Evolutionary conservation across 2,888 invertebrate species (phyloP), one percentile per base, ranked within the genome.

Genomic region (Camponotus fellah): DNA sequence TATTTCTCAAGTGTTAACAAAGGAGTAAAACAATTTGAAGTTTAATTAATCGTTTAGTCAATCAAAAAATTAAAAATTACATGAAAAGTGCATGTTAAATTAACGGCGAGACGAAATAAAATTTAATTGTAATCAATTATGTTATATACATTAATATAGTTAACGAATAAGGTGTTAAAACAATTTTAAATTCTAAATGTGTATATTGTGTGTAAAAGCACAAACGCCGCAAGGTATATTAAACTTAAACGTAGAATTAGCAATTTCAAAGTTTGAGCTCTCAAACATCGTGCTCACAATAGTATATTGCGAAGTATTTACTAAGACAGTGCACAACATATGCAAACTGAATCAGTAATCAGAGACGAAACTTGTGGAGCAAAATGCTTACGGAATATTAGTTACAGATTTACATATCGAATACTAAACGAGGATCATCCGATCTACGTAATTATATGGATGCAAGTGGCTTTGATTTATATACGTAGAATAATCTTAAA

Each of bases 301-400:
- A 43, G 75, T 21, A 10, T n/a, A 46, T 14, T 34, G 17, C 68
- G 43, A 26, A 43, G 21, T 32, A 32, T 49, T 65, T 65, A 40
- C 21, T 9, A n/a, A 60, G 58, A 68, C 14, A 53, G 21, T 32
- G 58, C 32, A 32, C 34, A 46, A 77, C 32, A 32, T 68, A 46
- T 65, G n/a, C 43, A 79, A 60, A 58, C 43, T 8, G 26, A 69
- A 69, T 69, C 77, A 34, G 43, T 43, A 68, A 77, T 68, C 43
- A 43, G 14, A 58, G 32, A 56, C 4, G 58, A 43, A 58, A 68
- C 56, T 69, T 69, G 34, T 8, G 4, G 53, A 53, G 26, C 21
- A 3, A 17, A 60, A 34, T 8, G 43, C 10, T 69, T 43, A 34
- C 34, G 12, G 17, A 26, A 40, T 79, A 34, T 79, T 21, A 56